Base-by-base conservation (phyloP, 2,888 invertebrate species). In the Dorcus parallelipipedus region DNA sequence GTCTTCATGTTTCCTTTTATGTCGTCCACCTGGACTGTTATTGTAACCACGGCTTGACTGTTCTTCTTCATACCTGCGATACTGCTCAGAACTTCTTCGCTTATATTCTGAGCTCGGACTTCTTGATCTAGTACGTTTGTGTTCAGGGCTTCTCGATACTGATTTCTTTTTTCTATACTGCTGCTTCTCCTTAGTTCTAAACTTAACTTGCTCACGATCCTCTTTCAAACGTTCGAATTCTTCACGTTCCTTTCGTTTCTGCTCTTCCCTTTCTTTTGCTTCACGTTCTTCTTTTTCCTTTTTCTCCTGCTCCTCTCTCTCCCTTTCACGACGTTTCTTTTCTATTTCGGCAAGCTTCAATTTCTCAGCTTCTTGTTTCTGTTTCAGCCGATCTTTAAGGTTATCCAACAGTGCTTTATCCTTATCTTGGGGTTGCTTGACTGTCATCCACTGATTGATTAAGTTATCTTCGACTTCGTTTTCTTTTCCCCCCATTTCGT, bases 391-490 rank as follows among this genome's bases (percentile, higher is more conserved):
- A 58, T 83, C 83, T 49, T 82, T 80, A 9, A 83, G 73, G 17
- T 78, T 80, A 60, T 82, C 82, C 17, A 83, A 64, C 56, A 83
- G 62, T 20, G 78, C 76, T 59, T 81, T 78, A 23, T 82, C 82
- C 51, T 81, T 80, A 33, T 78, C 73, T 50, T 75, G 71, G 8
- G 75, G 74, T 60, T 75, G 55, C 38, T 68, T 69, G 71, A 69
- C 81, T 72, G 70, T 86, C 86, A 72, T 86, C 85, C 77, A 80
- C 63, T 79, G 80, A 60, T 74, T 78, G 33, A 80, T 77, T 54
- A 79, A 64, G 67, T 71, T 74, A 64, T 78, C 76, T 56, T 76
- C 75, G 8, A 65, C 51, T 61, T 60, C 55, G 45, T 59, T 54
- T 59, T 62, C 56, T 60, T 65, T 59, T 57, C 61, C 42, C 38